These are phyloP conservation scores for Capitulum mitella DNA, from an alignment of 2,888 invertebrate genomes.

Conservation along the genomic window DNA sequence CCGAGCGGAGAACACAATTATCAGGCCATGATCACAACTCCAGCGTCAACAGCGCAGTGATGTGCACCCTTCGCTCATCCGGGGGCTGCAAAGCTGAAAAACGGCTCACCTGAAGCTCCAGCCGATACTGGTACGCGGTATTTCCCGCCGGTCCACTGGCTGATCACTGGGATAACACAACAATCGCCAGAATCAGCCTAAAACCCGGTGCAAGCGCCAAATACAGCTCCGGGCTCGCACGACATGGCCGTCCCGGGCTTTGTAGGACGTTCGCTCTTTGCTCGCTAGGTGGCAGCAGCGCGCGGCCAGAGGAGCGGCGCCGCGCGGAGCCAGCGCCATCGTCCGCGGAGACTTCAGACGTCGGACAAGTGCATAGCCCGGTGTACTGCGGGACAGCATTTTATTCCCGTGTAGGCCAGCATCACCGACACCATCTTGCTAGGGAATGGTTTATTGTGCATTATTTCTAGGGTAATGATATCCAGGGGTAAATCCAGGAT, in stretches of 20 bases:
- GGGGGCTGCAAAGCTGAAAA: not conserved
- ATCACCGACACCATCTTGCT: no score
- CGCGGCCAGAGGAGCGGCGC: not conserved
- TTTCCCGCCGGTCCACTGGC: not conserved
- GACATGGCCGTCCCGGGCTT: not conserved
- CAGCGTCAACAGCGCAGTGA: not conserved
- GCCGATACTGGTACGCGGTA: not conserved
- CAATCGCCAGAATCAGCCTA: not conserved
- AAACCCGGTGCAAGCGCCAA: not conserved
- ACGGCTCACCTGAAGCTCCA: not conserved
- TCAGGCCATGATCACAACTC: no score
- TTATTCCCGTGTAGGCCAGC: no score
- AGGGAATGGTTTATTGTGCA: no score
- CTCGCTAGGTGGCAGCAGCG: not conserved
- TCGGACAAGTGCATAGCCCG: not conserved
- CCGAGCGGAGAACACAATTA: no score
- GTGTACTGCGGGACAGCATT: not conserved
- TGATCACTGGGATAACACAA: not conserved
- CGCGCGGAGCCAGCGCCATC: not conserved
- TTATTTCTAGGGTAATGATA: no score
- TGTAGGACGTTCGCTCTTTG: not conserved
- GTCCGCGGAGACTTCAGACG: not conserved
- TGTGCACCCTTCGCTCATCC: not conserved
- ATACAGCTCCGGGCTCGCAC: not conserved
- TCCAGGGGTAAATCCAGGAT: no score